phyloP scores from a whole-genome alignment of 2,797 vertebrate genomes.

The Acipenser transmontanus region DNA sequence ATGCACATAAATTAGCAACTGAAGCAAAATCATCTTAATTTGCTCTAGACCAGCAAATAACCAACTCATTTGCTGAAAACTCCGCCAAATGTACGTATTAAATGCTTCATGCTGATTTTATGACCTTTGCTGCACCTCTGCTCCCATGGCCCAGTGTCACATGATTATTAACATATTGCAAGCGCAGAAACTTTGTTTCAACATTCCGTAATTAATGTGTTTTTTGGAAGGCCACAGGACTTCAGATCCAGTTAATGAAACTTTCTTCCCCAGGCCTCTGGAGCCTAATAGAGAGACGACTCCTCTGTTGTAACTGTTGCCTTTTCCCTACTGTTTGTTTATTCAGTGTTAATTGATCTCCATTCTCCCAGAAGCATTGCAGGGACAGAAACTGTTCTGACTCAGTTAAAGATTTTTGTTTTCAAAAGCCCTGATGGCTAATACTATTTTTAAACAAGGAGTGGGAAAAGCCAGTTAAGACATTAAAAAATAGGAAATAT shows the following conservation, averaged over 20 bases:
- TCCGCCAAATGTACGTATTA: constrained; percentile 87
- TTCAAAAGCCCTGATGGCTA: constrained; percentile 68
- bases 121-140: constrained; percentile 91
- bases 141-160: constrained; percentile 88
- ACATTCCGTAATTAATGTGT: constrained; percentile 99
- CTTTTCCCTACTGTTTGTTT: constrained; percentile 80
- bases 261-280: constrained; percentile 85
- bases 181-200: constrained; percentile 94
- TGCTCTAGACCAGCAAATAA: constrained; percentile 92
- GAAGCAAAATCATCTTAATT: constrained; percentile 95
- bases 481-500: constrained; percentile 33
- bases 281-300: constrained; percentile 87
- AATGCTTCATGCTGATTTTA: constrained; percentile 91
- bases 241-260: constrained; percentile 96
- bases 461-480: too few relatives aligned
- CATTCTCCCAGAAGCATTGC: constrained; percentile 76
- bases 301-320: constrained; percentile 84
- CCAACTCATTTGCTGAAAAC: constrained; percentile 86
- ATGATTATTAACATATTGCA: constrained; percentile 99
- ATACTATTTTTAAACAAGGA: neutral
- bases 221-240: constrained; percentile 95
- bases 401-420: constrained; percentile 62
- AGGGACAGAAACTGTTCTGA: constrained; percentile 73
- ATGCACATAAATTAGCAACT: constrained; percentile 95
- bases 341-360: constrained; percentile 78